These are phyloP conservation scores for Drosophila mayaguana DNA, from an alignment of 2,888 invertebrate species.

Conservation along the genomic window DNA sequence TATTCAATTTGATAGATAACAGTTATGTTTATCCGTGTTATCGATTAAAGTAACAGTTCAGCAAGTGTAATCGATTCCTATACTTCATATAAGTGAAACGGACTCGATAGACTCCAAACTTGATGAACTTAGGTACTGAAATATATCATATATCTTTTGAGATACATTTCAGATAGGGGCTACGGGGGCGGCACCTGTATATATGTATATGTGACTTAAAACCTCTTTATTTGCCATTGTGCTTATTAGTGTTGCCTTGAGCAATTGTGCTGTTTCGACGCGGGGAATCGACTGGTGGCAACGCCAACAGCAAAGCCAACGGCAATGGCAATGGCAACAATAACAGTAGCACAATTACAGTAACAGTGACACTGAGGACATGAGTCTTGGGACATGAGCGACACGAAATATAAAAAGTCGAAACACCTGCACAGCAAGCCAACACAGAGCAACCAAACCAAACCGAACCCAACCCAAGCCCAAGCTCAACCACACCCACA, in stretches of 20 bases:
- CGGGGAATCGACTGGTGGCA: conserved; percentile 9
- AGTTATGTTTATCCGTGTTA: neutral
- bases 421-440: conserved; percentile 59
- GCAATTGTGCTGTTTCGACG: conserved; percentile 20
- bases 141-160: neutral
- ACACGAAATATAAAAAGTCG: conserved; percentile 66
- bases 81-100: neutral
- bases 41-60: neutral
- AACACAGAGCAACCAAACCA: neutral
- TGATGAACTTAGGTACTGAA: neutral
- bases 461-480: neutral
- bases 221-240: conserved; percentile 4
- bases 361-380: conserved; percentile 44
- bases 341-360: conserved; percentile 30
- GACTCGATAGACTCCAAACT: neutral
- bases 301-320: conserved; percentile 5
- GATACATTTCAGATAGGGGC: neutral
- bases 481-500: neutral
- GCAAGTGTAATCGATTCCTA: neutral
- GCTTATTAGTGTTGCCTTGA: conserved; percentile 10
- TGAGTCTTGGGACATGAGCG: conserved; percentile 44
- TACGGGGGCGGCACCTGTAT: neutral
- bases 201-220: neutral
- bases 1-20: neutral
- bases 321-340: conserved; percentile 16